Evolutionary conservation across 2,797 vertebrate genomes (phyloP), one percentile per base, ranked within the genome.

Genomic region (Hozukius guyotensis): DNA sequence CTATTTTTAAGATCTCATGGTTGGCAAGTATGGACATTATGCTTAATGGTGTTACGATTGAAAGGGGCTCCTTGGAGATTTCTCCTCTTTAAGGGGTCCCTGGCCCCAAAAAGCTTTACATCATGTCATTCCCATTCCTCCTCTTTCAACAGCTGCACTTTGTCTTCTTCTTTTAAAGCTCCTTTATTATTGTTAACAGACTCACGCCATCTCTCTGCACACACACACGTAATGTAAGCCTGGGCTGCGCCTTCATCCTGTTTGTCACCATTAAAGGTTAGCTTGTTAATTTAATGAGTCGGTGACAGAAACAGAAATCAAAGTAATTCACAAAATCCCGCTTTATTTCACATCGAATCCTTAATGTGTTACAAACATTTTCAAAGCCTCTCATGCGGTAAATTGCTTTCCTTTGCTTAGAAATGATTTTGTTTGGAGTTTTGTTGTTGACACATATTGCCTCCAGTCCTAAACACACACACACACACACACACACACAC

Each of bases 401-500:
- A 92, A 92, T 91, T 92, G 86, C 80, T 90, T 90, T 88, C 61
- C 72, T 79, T 76, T 88, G 68, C 83, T 79, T 69, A 31, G 76
- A 83, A 87, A 78, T 77, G 4, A 78, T 81, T 83, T 79, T 77
- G 62, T 84, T 86, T 82, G 63, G 64, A 69, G 31, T 32, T 31
- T 61, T 78, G 61, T 34, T 78, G 57, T 80, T 76, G 62, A 82
- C 80, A 27, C 80, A 78, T 59, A 81, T 63, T 85, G 73, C 73
- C 76, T 83, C 27, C 10, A 68, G 74, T 66, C 55, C 62, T 25
- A 16, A 66, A 53, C 13, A 65, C 60, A 83, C 9, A 65, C 52
- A 67, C 62, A 70, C 38, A 61, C 55, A 65, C 52, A 71, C 38
- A 65, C 56, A 68, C 32, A 25, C 9, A 74, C 57, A 83, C 34